phyloP scores from a whole-genome alignment of 2,113 vertebrate species.

The Callaeas wilsoni region DNA sequence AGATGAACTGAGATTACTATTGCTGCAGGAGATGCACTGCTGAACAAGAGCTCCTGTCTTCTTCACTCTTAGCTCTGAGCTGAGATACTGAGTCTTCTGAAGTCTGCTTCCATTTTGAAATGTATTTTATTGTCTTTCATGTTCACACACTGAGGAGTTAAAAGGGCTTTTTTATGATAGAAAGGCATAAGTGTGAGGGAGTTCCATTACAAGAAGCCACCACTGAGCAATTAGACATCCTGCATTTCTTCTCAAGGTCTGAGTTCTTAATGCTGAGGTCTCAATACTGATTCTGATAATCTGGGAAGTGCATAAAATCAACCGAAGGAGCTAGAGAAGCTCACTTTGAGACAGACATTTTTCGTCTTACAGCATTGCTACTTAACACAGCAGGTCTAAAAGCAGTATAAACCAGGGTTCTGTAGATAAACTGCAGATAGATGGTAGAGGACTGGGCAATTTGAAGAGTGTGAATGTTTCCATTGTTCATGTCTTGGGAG shows the following conservation, averaged over 20 bases:
- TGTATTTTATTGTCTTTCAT: not conserved
- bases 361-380: not conserved
- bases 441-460: slow-evolving; percentile 11
- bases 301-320: not conserved
- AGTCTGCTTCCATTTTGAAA: not conserved
- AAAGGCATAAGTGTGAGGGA: not conserved
- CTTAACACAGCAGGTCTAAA: not conserved
- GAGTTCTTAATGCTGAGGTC: not conserved
- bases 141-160: not conserved
- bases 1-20: not conserved
- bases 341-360: not conserved
- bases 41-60: not conserved
- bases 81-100: not conserved
- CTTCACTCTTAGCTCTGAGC: not conserved
- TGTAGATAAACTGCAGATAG: not conserved
- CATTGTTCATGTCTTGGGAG: not conserved
- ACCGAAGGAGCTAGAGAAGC: not conserved
- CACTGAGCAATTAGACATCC: not conserved
- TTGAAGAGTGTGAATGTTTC: slow-evolving; percentile 12
- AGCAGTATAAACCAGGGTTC: not conserved
- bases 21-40: not conserved
- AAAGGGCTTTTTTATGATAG: not conserved
- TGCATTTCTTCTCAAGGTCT: not conserved
- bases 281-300: not conserved
- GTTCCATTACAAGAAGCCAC: not conserved